A percentile compares a stretch with the other conserved stretches of the same genome.
Evolutionary conservation across 1,140 invertebrate genomes (phyloP).

Genomic region (Monomorium pharaonis): DNA sequence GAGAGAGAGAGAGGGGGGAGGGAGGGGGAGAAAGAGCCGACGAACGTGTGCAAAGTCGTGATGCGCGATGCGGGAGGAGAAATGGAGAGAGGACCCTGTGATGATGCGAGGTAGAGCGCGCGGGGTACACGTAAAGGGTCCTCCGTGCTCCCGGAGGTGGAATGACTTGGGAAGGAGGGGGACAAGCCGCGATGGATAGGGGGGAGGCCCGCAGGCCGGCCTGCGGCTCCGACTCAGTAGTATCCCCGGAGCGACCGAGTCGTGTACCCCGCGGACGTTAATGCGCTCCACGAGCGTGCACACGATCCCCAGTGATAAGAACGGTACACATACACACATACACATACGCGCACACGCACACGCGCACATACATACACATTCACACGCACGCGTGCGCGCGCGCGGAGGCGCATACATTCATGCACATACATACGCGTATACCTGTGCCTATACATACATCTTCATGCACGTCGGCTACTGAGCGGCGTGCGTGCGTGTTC

Average conservation of each 20-base stretch:
- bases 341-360: not conserved
- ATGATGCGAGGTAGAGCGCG: constrained; percentile 43
- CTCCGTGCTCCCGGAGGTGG: constrained; percentile 50
- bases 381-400: not conserved
- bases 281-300: constrained; percentile 64
- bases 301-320: constrained; percentile 27
- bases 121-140: constrained; percentile 51
- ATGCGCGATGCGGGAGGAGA: constrained; percentile 49
- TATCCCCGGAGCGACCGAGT: constrained; percentile 84
- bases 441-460: not conserved
- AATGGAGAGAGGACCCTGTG: constrained; percentile 20
- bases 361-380: not conserved
- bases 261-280: constrained; percentile 78
- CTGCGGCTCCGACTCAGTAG: constrained; percentile 84
- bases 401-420: too few species aligned
- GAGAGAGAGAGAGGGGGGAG: constrained; percentile 13
- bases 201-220: constrained; percentile 85
- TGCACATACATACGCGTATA: not conserved
- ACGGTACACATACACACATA: constrained; percentile 1
- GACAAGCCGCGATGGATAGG: constrained; percentile 53
- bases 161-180: constrained; percentile 61
- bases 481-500: not conserved
- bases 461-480: not conserved
- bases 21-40: constrained; percentile 7
- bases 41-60: constrained; percentile 28